Conservation (phyloP, 2,797 vertebrate species). For the Podargus strigoides region DNA sequence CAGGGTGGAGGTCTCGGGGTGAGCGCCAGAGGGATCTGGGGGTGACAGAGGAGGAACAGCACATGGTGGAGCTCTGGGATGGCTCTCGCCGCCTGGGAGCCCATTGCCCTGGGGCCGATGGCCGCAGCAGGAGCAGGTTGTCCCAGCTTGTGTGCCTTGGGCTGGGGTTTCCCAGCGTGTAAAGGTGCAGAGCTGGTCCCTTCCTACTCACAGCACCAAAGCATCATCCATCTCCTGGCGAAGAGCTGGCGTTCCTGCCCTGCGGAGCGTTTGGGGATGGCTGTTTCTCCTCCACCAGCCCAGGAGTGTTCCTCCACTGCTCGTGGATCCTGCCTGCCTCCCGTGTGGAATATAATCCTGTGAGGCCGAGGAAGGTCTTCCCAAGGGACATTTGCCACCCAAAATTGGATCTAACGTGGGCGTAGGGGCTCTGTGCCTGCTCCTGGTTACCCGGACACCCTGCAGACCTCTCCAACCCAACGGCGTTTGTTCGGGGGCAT, state of each 20-base stretch:
- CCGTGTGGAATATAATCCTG: constrained; percentile 6
- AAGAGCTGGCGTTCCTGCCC: background rate
- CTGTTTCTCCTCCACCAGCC: background rate
- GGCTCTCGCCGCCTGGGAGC: background rate
- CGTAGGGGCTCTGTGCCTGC: background rate
- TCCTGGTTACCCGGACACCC: background rate
- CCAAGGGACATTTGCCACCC: background rate
- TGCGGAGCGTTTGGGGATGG: background rate
- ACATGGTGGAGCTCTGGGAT: background rate
- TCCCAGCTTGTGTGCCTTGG: background rate
- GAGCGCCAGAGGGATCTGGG: background rate
- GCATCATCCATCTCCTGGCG: fast-evolving
- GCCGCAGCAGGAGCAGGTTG: background rate
- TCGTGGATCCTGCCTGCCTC: background rate
- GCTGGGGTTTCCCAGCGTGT: fast-evolving
- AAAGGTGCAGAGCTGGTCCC: background rate
- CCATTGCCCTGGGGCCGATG: fast-evolving
- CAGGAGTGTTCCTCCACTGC: background rate
- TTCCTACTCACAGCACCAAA: background rate
- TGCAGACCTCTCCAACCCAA: background rate
- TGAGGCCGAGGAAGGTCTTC: background rate
- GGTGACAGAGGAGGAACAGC: background rate
- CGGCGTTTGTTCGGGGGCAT: fast-evolving
- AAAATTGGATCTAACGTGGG: background rate
- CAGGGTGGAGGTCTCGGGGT: background rate